Percentiles rank a stretch among this genome's conserved stretches.
Conservation (phyloP, 2,113 vertebrate species). For the Macrotis lagotis region DNA sequence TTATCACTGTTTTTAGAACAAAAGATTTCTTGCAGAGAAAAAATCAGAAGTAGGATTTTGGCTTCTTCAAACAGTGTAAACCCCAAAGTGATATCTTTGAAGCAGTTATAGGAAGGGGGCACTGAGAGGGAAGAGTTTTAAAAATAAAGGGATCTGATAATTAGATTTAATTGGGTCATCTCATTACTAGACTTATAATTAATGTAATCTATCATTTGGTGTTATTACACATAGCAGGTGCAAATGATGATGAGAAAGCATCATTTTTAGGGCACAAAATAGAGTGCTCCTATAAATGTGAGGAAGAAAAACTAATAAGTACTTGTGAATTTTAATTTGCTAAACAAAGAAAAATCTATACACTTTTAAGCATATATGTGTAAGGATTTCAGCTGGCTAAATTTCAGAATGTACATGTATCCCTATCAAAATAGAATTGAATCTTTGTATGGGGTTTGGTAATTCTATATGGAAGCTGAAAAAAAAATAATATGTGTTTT, state of each 20-base stretch:
- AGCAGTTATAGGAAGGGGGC: constrained; percentile 1
- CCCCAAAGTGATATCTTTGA: constrained; percentile 19
- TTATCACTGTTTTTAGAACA: constrained; percentile 37
- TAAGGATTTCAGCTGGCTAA: background rate
- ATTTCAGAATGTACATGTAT: background rate
- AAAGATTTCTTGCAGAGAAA: constrained; percentile 47
- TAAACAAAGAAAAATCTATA: constrained; percentile 11
- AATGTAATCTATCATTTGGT: constrained; percentile 28
- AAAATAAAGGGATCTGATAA: constrained; percentile 58
- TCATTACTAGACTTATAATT: constrained; percentile 21
- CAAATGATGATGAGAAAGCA: constrained; percentile 27
- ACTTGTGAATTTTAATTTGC: background rate
- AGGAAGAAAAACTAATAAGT: background rate
- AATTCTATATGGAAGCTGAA: constrained; percentile 22
- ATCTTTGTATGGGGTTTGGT: background rate
- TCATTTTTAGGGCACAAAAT: constrained; percentile 19
- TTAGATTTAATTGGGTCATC: constrained; percentile 60
- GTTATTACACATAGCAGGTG: constrained; percentile 7
- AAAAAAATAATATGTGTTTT: constrained; percentile 3
- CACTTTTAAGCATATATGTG: background rate
- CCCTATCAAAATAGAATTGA: background rate
- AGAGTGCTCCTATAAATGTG: constrained; percentile 27
- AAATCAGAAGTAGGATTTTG: constrained; percentile 16
- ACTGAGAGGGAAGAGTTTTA: constrained; percentile 40
- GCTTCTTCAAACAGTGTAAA: constrained; percentile 28